These are phyloP conservation scores for Erynnis tages DNA, from an alignment of 2,888 invertebrate species.

Conservation along the genomic window DNA sequence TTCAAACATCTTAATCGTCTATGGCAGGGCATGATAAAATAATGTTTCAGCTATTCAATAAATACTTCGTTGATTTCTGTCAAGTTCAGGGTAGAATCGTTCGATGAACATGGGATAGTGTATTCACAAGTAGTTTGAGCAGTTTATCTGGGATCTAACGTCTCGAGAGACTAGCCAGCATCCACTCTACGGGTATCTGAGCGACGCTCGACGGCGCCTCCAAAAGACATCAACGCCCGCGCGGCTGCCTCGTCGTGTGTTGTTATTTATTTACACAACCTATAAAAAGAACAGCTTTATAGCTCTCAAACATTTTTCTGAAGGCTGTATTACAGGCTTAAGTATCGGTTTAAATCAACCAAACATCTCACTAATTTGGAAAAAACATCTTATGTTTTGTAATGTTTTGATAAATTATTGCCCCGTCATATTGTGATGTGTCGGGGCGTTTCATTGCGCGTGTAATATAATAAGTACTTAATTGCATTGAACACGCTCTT, in stretches of 20 bases:
- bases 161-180: neutral
- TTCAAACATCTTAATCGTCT: too few species aligned
- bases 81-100: too few species aligned
- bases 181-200: too few species aligned
- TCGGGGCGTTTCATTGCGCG: too few species aligned
- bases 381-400: too few species aligned
- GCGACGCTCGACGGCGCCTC: neutral
- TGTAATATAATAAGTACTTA: slow-evolving; percentile 6
- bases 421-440: too few species aligned
- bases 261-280: slow-evolving; percentile 11
- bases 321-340: neutral
- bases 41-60: too few species aligned
- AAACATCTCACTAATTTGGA: too few species aligned
- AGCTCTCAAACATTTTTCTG: neutral
- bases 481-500: neutral
- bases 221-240: slow-evolving; percentile 22
- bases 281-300: slow-evolving; percentile 11
- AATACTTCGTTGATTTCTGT: too few species aligned
- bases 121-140: neutral
- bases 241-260: neutral
- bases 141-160: neutral
- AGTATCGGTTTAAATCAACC: neutral
- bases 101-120: too few species aligned
- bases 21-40: too few species aligned
- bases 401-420: too few species aligned